Evolutionary conservation across 2,113 vertebrate genomes (phyloP).

Genomic region (Phrynosoma blainvillii): DNA sequence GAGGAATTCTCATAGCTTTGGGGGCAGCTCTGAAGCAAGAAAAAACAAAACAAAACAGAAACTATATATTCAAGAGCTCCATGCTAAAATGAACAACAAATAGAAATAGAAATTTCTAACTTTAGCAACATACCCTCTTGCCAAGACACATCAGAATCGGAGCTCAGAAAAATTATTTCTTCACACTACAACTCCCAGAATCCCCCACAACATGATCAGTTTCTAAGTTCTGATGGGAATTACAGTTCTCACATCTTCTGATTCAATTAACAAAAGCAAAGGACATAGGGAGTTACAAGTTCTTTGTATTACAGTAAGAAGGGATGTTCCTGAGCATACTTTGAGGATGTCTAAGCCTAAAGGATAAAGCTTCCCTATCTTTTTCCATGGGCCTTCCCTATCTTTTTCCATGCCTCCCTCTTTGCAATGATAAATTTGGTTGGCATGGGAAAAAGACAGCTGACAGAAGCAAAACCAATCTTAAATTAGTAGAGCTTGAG

Average conservation of each 20-base stretch:
- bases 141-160: no score
- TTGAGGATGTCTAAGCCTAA: not conserved
- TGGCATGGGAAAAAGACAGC: no score
- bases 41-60: not conserved
- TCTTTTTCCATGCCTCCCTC: no score
- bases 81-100: not conserved
- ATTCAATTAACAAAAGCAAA: not conserved
- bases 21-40: constrained; percentile 37
- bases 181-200: no score
- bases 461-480: not conserved
- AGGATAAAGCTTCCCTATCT: no score
- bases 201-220: no score
- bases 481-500: no score
- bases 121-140: not conserved
- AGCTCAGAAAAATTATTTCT: no score
- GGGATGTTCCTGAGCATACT: not conserved
- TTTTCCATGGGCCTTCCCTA: not conserved
- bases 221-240: no score
- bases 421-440: not conserved
- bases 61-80: not conserved
- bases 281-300: not conserved
- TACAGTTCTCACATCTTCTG: not conserved
- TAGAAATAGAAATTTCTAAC: not conserved
- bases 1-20: constrained; percentile 60
- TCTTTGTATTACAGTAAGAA: not conserved